Conservation (phyloP, 2,113 vertebrate species). For the Baryphthengus martii region DNA sequence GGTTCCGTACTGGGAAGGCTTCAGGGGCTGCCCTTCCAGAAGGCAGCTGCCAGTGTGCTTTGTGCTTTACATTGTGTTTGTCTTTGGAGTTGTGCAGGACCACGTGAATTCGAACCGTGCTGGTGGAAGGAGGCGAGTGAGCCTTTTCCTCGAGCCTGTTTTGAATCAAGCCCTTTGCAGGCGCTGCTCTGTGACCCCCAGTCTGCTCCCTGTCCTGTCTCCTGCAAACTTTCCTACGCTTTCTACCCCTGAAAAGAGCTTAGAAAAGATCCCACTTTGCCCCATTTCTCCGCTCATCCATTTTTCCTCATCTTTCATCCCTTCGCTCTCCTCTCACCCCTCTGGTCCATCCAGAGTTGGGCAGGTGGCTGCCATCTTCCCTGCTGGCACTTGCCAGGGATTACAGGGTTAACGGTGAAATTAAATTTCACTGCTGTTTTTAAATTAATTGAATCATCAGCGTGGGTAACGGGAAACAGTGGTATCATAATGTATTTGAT, state of each 20-base stretch:
- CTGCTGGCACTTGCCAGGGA: not conserved
- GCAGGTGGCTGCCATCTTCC: not conserved
- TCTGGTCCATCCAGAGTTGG: not conserved
- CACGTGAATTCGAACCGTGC: rapidly evolving
- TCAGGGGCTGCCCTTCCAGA: rapidly evolving
- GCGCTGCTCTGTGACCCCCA: not conserved
- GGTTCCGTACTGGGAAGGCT: not conserved
- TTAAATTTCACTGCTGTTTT: conserved; percentile 65
- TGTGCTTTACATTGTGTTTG: not conserved
- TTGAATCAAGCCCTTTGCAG: not conserved
- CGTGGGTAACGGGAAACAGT: conserved; percentile 63
- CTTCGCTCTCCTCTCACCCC: not conserved
- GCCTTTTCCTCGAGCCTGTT: not conserved
- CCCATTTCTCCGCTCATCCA: not conserved
- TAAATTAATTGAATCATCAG: conserved; percentile 67
- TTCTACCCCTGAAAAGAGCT: not conserved
- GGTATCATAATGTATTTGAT: conserved; percentile 63
- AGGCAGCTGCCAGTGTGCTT: rapidly evolving
- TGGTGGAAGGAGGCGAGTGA: not conserved
- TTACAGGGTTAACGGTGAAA: conserved; percentile 36
- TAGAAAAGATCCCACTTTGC: not conserved
- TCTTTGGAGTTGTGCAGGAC: not conserved
- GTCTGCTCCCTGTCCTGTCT: not conserved
- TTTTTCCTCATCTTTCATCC: not conserved
- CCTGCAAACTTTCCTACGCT: not conserved